Base-by-base conservation (phyloP, 2,888 invertebrate genomes). In the Pandemis heparana region DNA sequence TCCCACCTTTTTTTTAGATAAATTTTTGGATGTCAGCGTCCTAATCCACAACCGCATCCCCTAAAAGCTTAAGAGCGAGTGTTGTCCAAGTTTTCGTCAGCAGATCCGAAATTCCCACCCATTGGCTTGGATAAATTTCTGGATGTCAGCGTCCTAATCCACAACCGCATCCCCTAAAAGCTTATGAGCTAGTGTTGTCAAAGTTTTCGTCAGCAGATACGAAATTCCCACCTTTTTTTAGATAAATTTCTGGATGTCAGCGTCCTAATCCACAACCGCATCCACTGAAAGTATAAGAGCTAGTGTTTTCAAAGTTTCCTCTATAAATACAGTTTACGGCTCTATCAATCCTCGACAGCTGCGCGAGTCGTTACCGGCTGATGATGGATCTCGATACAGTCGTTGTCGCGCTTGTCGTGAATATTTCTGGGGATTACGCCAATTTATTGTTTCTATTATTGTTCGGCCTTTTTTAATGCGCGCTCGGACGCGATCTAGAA, bases 311-410 rank as follows among this genome's bases (percentile, higher is more conserved):
- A 86, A 87, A 86, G 86, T 84, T 83, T 87, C 83, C 79, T 83
- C 91, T 91, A 92, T 92, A 92, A 92, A 92, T 93, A 92, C 91
- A 91, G 87, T 92, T 93, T 91, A 93, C 91, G 88, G 91, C 85
- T 87, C 91, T 86, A 94, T 93, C 92, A 93, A 92, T 93, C 51
- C 41, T 59, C 73, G n/a, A 87, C 94, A 94, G 94, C 93, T 92
- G 93, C 83, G 78, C 77, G 80, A 86, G 89, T 92, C 93, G 92
- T 92, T 94, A 93, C 91, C 87, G 82, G 86, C 85, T 89, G 93
- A 93, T 94, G 94, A 94, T 90, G 87, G 94, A 94, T 94, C 90
- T 85, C 80, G 78, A 80, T 83, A 81, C 80, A 85, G 81, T 77
- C 16, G 76, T 77, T 82, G 79, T 77, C 77, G 77, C 79, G 77